Percentiles rank a stretch among this genome's conserved stretches.
Evolutionary conservation across 2,888 invertebrate genomes (phyloP).

Genomic region (Spilosoma lubricipeda): DNA sequence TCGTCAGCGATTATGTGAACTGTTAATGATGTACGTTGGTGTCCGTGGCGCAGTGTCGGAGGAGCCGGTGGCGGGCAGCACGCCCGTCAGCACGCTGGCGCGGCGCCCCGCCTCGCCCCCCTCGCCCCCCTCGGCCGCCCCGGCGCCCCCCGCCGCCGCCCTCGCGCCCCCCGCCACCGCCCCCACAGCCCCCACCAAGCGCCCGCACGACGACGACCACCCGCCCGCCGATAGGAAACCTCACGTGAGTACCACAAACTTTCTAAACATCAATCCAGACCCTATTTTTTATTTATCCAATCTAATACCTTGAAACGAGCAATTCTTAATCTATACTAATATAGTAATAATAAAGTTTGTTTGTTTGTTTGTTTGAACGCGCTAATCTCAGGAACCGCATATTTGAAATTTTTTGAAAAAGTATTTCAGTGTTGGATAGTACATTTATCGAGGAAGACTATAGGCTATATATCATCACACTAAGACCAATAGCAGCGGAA

Average conservation of each 20-base stretch:
- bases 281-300: too few species aligned
- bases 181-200: conserved; percentile 64
- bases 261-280: too few species aligned
- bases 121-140: conserved; percentile 24
- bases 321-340: too few species aligned
- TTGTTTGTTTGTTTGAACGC: too few species aligned
- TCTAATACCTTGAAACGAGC: too few species aligned
- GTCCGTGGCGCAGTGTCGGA: conserved; percentile 68
- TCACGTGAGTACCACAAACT: conserved; percentile 83
- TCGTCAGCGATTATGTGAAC: not conserved
- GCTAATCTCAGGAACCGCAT: too few species aligned
- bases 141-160: conserved; percentile 24
- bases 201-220: conserved; percentile 78
- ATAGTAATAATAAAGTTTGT: too few species aligned
- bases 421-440: too few species aligned
- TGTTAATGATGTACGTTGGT: not conserved
- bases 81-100: conserved; percentile 36
- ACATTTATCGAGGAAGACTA: too few species aligned
- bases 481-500: too few species aligned
- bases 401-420: too few species aligned
- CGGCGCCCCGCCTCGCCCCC: conserved; percentile 40
- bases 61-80: conserved; percentile 58
- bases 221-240: conserved; percentile 92
- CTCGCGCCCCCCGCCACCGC: conserved; percentile 33
- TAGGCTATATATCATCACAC: too few species aligned